Base-by-base conservation (phyloP, 2,888 invertebrate genomes). In the Epinotia ramella region DNA sequence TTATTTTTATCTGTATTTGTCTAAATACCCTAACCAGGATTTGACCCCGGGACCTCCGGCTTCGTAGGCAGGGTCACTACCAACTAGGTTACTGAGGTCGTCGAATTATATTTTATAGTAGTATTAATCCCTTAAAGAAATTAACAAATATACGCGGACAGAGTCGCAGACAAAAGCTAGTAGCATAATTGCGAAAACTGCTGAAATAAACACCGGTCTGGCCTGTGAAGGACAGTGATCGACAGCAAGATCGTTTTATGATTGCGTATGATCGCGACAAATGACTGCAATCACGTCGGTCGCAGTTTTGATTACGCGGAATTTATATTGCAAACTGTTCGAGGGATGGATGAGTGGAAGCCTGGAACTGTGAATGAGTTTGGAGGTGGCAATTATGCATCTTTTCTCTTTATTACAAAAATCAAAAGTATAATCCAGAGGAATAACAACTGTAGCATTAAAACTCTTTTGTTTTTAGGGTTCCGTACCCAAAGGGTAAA, bases 251-350 rank as follows among this genome's bases (percentile, higher is more conserved):
- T 60, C 65, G 65, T 44, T 66, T 73, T 62, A 67, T 70, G 74
- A 74, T 70, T 53, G 70, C 64, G 63, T 20, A 46, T 62, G 75
- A 75, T 62, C 46, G 73, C 66, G 71, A 67, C 71, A 72, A 76
- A 76, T 76, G 56, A 71, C 72, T 67, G 66, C 76, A 76, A 76
- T 76, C 62, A 76, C 18, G 62, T 53, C 33, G 72, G 62, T 66
- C 72, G 65, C 59, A 71, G 53, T 57, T 76, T 62, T 71, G 76
- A 76, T 76, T 67, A 62, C 72, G 67, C 49, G 62, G 73, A 69
- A 72, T 76, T 67, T 65, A 76, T 72, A 72, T 76, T 57, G 67
- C 66, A 56, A 76, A 76, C 76, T 76, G 71, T 56, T 44, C n/a
- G 33, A 53, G 16, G 64, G 64, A 63, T 72, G 70, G 53, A 18